Conservation (phyloP, 2,113 vertebrate species). For the Rhynchomys soricoides region DNA sequence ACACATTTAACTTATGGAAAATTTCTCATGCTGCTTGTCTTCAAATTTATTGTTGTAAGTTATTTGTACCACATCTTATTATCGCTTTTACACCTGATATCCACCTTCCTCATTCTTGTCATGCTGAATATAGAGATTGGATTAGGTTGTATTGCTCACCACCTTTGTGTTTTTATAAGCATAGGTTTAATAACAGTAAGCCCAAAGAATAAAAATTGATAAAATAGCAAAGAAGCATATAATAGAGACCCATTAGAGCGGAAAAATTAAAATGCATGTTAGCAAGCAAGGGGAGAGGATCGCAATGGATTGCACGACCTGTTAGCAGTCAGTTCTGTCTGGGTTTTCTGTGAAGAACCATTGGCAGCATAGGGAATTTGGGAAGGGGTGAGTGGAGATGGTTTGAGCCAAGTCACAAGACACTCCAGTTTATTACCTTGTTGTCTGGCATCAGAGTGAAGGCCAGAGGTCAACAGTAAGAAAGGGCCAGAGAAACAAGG, state of each 20-base stretch:
- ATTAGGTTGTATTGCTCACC: not conserved
- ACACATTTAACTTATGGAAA: not conserved
- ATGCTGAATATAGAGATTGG: not conserved
- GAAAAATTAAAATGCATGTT: not conserved
- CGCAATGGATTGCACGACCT: too few relatives aligned
- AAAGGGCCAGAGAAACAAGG: not conserved
- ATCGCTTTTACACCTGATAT: not conserved
- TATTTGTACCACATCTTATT: constrained; percentile 9
- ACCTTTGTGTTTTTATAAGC: not conserved
- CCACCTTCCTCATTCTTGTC: not conserved
- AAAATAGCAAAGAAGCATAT: not conserved
- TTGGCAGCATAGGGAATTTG: not conserved
- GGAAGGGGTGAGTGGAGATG: not conserved
- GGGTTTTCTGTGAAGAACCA: not conserved
- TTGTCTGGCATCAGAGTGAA: not conserved
- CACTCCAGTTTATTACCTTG: not conserved
- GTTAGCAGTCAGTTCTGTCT: not conserved
- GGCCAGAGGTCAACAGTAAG: not conserved
- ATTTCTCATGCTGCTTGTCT: not conserved
- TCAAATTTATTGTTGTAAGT: not conserved
- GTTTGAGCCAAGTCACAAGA: not conserved
- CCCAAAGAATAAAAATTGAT: not conserved
- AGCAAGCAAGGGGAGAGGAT: not conserved
- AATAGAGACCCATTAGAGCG: not conserved
- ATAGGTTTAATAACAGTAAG: not conserved